Base-by-base conservation (phyloP, 2,797 vertebrate species). In the Ataeniobius toweri region DNA sequence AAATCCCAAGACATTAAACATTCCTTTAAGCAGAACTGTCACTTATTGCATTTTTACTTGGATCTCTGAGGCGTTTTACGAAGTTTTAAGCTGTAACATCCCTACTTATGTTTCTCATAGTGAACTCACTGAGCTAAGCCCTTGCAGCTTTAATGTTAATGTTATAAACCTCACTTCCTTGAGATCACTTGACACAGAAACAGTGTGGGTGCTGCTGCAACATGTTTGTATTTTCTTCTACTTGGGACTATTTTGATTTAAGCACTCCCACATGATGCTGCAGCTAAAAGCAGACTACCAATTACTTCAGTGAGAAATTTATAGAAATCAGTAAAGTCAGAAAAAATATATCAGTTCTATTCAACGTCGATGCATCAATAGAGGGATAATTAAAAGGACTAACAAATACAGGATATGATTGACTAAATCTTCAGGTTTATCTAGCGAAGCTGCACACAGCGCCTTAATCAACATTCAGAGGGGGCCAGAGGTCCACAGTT, bases 401-500 rank as follows among this genome's bases (percentile, higher is more conserved):
- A 71, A 36, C 68, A 83, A 86, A 87, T 78, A 83, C 39, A 67
- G 26, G 59, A 56, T 82, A 74, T 81, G 76, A 88, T 79, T 79
- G 86, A 75, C 68, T 39, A 51, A 84, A 89, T 86, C 83, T 80
- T 24, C 59, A 46, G 78, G 74, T 85, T 86, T 84, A 89, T 87
- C 76, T 53, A 53, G 72, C 41, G 8, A 9, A 0, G 61, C 36
- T n/a, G 71, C 55, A 68, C 69, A 81, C 70, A 82, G 41, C 6
- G 1, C 81, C 84, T 89, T 92, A 80, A 93, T 93, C 91, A 93
- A 89, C 82, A 91, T 91, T 85, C 90, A 61, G 73, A 85, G 85
- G 63, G 72, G 93, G 88, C 82, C 88, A 87, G 81, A 93, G 91
- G 91, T 91, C 92, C 90, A 92, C 91, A 91, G 90, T 81, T 86